A percentile compares a stretch with the other conserved stretches of the same genome.
These are phyloP conservation scores for Drosophila athabasca DNA, from an alignment of 1,140 invertebrate species.

Conservation along the genomic window DNA sequence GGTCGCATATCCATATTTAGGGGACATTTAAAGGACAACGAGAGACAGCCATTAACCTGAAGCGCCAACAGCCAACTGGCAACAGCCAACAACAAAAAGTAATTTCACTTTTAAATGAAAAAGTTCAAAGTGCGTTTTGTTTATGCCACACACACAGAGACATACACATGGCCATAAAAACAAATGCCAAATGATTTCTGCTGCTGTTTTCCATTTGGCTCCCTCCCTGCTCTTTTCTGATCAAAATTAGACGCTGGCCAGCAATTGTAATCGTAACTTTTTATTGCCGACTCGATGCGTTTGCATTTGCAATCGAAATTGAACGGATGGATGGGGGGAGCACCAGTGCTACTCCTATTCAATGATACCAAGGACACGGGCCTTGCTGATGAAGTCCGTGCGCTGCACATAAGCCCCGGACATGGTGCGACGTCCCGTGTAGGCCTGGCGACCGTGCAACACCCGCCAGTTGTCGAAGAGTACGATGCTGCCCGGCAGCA, in stretches of 20 bases:
- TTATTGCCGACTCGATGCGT: slow-evolving; percentile 53
- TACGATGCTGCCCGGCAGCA: slow-evolving; percentile 87
- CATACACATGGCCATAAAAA: slow-evolving; percentile 67
- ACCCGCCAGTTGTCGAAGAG: slow-evolving; percentile 91
- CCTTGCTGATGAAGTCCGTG: slow-evolving; percentile 87
- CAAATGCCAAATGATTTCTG: slow-evolving; percentile 76
- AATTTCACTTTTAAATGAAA: slow-evolving; percentile 81
- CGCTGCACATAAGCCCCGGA: slow-evolving; percentile 87
- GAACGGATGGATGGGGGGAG: slow-evolving; percentile 1
- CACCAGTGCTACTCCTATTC: slow-evolving; percentile 37
- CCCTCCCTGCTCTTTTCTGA: slow-evolving; percentile 28
- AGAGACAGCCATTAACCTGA: slow-evolving; percentile 65
- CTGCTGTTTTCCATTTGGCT: slow-evolving; percentile 36
- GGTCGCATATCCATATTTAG: slow-evolving; percentile 53
- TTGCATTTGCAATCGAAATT: slow-evolving; percentile 49
- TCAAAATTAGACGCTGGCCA: slow-evolving; percentile 67
- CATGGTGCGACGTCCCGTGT: slow-evolving; percentile 86
- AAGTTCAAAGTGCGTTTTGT: slow-evolving; percentile 78
- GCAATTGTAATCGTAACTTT: slow-evolving; percentile 72
- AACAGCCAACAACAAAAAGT: slow-evolving; percentile 61
- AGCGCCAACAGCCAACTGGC: slow-evolving; percentile 12
- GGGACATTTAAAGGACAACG: slow-evolving; percentile 76
- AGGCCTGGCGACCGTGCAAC: slow-evolving; percentile 88
- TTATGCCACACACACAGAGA: slow-evolving; percentile 34
- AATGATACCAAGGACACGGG: slow-evolving; percentile 84